Conservation (phyloP, 2,888 invertebrate species). For the Hydrotaea diabolus region DNA sequence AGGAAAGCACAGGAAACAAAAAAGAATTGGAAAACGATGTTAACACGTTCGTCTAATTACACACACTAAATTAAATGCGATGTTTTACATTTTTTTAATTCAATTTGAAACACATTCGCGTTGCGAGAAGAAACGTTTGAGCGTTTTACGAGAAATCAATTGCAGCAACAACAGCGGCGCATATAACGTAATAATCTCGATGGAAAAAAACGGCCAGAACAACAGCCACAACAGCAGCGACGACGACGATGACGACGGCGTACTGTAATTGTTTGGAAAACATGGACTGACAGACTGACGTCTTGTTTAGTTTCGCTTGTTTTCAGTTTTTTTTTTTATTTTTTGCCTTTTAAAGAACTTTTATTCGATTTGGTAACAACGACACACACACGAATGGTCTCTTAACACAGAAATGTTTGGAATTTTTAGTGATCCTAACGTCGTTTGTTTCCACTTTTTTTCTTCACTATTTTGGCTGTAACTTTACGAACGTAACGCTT, state of each 20-base stretch:
- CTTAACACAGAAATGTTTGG: constrained; percentile 37
- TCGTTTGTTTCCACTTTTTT: background rate
- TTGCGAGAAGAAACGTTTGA: background rate
- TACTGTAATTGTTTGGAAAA: constrained; percentile 29
- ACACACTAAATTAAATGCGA: constrained; percentile 61
- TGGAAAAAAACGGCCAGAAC: constrained; percentile 17
- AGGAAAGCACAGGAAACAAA: too few relatives aligned
- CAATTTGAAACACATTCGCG: constrained; percentile 52
- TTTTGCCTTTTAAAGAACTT: constrained; percentile 26
- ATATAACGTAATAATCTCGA: background rate
- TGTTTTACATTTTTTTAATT: constrained; percentile 63
- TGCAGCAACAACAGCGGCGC: constrained; percentile 20
- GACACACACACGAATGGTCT: background rate
- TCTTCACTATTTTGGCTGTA: background rate
- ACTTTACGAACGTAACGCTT: constrained; percentile 4
- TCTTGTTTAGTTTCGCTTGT: background rate
- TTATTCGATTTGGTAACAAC: constrained; percentile 13
- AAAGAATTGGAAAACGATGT: constrained; percentile 14
- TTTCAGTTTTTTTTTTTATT: background rate
- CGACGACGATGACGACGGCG: background rate
- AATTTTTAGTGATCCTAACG: constrained; percentile 8
- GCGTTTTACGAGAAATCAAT: constrained; percentile 41
- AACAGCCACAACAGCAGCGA: constrained; percentile 13
- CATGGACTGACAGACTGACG: background rate
- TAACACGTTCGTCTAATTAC: constrained; percentile 53